These are phyloP conservation scores for Calidris pygmaea DNA, from an alignment of 2,113 vertebrate species.

Conservation along the genomic window DNA sequence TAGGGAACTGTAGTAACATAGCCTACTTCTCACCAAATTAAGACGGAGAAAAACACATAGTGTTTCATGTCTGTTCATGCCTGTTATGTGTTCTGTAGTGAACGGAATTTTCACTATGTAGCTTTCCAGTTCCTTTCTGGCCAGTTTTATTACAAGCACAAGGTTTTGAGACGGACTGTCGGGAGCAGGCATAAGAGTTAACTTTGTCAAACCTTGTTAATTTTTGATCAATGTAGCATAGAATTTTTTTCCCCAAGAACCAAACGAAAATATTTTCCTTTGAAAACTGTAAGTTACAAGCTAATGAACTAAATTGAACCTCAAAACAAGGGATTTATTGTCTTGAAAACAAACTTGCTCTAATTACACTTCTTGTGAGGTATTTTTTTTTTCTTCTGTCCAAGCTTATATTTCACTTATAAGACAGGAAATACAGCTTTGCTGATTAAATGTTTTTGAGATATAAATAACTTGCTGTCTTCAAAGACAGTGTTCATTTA, in stretches of 20 bases:
- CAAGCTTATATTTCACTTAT: background rate
- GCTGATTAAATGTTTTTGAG: background rate
- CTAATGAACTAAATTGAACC: background rate
- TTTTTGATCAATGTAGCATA: background rate
- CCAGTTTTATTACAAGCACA: background rate
- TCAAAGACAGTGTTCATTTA: background rate
- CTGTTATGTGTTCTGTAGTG: background rate
- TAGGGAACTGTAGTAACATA: background rate
- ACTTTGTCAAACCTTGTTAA: background rate
- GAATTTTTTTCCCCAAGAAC: background rate
- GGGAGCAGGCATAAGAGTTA: background rate
- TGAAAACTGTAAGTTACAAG: background rate
- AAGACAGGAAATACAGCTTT: constrained; percentile 36
- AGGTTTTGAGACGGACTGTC: background rate
- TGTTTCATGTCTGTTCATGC: background rate
- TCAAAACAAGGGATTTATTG: constrained; percentile 1
- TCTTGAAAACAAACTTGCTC: background rate
- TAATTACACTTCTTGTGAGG: background rate
- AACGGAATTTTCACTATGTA: background rate
- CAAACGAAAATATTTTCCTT: background rate
- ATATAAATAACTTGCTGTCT: background rate
- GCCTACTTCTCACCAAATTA: background rate
- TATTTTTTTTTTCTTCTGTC: background rate
- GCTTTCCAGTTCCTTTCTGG: background rate
- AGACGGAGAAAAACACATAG: rapidly evolving